Conservation (phyloP, 2,888 invertebrate species). For the Troglohyphantes excavatus region DNA sequence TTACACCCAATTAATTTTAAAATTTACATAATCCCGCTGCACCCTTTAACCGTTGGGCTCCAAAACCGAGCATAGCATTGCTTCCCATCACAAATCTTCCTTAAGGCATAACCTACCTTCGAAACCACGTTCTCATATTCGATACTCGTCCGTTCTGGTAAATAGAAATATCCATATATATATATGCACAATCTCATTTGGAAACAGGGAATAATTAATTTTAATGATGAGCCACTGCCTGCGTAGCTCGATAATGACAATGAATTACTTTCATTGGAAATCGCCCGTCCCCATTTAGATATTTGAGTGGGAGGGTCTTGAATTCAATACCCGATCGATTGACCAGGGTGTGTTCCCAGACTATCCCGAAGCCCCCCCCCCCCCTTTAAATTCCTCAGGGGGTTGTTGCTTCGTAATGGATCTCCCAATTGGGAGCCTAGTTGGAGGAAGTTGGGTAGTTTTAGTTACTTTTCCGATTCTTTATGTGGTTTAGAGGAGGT, state of each 20-base stretch:
- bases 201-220: constrained; percentile 57
- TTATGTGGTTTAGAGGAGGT: background rate
- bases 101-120: background rate
- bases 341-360: background rate
- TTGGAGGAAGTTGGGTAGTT: background rate
- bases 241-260: constrained; percentile 42
- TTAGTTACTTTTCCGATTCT: constrained; percentile 56
- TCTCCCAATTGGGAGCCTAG: background rate
- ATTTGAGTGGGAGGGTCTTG: background rate
- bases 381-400: background rate
- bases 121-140: background rate
- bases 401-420: constrained; percentile 29
- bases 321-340: background rate
- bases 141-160: background rate
- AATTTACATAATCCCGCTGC: no score
- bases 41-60: no score
- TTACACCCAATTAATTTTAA: no score
- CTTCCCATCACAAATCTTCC: background rate
- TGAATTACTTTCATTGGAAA: constrained; percentile 52
- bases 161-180: constrained; percentile 2
- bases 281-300: background rate
- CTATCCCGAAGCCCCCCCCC: background rate
- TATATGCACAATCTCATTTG: constrained; percentile 11
- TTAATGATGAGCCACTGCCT: constrained; percentile 37
- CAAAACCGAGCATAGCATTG: background rate